These are phyloP conservation scores for Montipora sp. DNA, from an alignment of 64 coral and sea anemone species.

Conservation along the genomic window DNA sequence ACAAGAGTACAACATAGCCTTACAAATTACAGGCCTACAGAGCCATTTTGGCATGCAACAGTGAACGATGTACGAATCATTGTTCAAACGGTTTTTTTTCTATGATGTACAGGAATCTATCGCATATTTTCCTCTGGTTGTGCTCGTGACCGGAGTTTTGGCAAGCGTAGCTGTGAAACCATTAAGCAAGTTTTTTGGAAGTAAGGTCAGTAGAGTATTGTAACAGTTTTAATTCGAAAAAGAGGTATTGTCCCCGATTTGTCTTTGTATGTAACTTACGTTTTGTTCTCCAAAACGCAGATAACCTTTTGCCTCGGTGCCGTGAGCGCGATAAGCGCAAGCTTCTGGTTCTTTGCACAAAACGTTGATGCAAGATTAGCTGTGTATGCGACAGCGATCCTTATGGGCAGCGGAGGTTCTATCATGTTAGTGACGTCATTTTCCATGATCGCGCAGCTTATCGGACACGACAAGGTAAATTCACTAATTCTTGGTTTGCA, in stretches of 20 bases:
- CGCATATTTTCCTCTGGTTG: slow-evolving; percentile 71
- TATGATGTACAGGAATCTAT: slow-evolving; percentile 52
- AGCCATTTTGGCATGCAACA: too few relatives aligned
- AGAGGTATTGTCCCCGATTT: neutral
- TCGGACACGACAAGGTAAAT: slow-evolving; percentile 77
- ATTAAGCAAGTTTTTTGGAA: slow-evolving; percentile 62
- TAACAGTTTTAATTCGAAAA: neutral
- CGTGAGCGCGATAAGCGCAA: slow-evolving; percentile 56
- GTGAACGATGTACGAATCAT: too few relatives aligned
- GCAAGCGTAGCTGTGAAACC: slow-evolving; percentile 73
- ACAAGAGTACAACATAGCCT: too few relatives aligned
- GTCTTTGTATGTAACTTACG: neutral
- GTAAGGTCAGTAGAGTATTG: slow-evolving; percentile 44
- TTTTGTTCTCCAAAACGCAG: slow-evolving; percentile 4
- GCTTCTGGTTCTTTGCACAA: slow-evolving; percentile 73
- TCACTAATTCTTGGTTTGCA: neutral
- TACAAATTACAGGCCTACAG: too few relatives aligned
- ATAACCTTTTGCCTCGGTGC: slow-evolving; percentile 72
- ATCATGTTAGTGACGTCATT: slow-evolving; percentile 73
- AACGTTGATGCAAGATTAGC: slow-evolving; percentile 38
- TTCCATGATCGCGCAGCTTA: slow-evolving; percentile 57
- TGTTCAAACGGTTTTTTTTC: neutral
- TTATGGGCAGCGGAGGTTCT: slow-evolving; percentile 79
- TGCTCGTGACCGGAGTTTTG: slow-evolving; percentile 66
- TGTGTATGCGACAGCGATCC: slow-evolving; percentile 64